A percentile compares a stretch with the other conserved stretches of the same genome.
phyloP scores from a whole-genome alignment of 2,888 invertebrate genomes.

The Eristalinus aeneus region DNA sequence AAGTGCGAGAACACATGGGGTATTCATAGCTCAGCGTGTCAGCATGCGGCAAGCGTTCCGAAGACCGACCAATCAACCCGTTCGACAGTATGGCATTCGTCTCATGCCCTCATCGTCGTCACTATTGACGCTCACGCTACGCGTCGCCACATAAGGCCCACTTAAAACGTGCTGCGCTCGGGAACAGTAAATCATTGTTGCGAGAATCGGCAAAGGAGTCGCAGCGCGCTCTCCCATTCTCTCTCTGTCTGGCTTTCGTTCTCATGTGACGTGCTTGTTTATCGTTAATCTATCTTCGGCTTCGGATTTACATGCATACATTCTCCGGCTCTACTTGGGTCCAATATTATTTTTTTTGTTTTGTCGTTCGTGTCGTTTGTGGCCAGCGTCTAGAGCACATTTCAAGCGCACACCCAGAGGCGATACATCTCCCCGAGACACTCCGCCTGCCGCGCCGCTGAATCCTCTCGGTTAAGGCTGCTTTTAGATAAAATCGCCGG shows the following conservation, averaged over 20 bases:
- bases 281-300: constrained; percentile 35
- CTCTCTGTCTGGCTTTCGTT: background rate
- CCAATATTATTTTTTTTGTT: background rate
- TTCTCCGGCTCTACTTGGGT: background rate
- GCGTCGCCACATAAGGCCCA: constrained; percentile 53
- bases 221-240: constrained; percentile 26
- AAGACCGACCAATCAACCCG: constrained; percentile 21
- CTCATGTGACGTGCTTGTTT: constrained; percentile 30
- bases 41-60: background rate
- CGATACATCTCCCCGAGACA: constrained; percentile 2
- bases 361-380: constrained; percentile 4
- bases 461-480: constrained; percentile 17
- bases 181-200: constrained; percentile 80
- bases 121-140: background rate
- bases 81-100: constrained; percentile 26
- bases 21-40: background rate
- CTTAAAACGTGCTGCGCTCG: constrained; percentile 79
- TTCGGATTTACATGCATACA: constrained; percentile 27
- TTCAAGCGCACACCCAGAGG: background rate
- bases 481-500: constrained; percentile 14
- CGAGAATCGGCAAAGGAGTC: constrained; percentile 77
- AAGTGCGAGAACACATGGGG: background rate
- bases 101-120: constrained; percentile 19
- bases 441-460: background rate
- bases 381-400: constrained; percentile 6